Evolutionary conservation across 2,797 vertebrate species (phyloP), one percentile per base, ranked within the genome.

Genomic region (Tapera naevia): DNA sequence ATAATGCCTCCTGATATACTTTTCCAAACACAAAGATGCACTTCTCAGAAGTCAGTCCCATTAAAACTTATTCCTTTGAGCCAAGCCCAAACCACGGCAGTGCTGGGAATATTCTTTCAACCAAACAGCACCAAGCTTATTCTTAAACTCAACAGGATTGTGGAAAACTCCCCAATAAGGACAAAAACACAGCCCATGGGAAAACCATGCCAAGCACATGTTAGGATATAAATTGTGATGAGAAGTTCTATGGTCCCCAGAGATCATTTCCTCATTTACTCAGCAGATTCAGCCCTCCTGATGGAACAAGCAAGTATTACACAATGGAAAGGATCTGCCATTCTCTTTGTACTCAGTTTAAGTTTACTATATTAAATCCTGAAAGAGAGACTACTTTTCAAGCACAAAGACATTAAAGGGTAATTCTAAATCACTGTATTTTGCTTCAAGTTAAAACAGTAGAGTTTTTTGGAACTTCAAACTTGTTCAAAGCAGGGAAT

Each of bases 141-240:
- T 87, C 51, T 85, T 85, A 37, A 46, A 75, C 50, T 76, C 46
- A 58, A 51, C 15, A 17, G 65, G 14, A 3, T 16, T 86, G 61
- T 79, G 54, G 58, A 91, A 94, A 88, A 62, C 22, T 83, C 65
- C 72, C 70, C 91, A 86, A 24, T 75, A 93, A 86, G 54, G 91
- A 22, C 89, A 91, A 28, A 81, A 69, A 58, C 32, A 82, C 32
- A 78, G 27, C 32, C 54, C 37, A 21, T 22, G 32, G 62, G 53
- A 80, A 91, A 85, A 69, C 23, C 17, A 7, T 39, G 60, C 37
- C 81, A 82, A 92, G n/a, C 33, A 91, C 39, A 91, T n/a, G n/a
- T 62, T 66, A 32, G 30, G 9, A 57, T 57, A 28, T 50, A 5
- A 67, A 78, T 89, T 91, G 46, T 89, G 25, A 91, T 88, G 43